Evolutionary conservation across 2,888 invertebrate genomes (phyloP).

Genomic region (Phytoseiulus persimilis): DNA sequence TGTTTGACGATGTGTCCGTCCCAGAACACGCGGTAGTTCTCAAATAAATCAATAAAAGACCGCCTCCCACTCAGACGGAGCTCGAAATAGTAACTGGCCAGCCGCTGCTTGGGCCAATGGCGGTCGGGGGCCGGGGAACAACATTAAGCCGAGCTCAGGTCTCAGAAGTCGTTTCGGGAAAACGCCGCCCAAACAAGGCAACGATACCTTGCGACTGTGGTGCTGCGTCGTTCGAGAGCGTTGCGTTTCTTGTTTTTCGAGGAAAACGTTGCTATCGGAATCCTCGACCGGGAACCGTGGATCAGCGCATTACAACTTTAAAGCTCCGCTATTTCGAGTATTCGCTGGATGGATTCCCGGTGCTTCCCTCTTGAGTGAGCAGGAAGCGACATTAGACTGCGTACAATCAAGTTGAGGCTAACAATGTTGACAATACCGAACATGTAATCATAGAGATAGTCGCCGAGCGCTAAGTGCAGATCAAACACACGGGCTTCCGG

Average conservation of each 20-base stretch:
- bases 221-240: too few species aligned
- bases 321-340: not conserved
- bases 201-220: too few species aligned
- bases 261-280: not conserved
- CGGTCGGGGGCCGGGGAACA: not conserved
- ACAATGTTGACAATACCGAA: not conserved
- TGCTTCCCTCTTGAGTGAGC: not conserved
- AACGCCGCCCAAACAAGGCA: too few species aligned
- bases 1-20: not conserved
- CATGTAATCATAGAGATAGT: not conserved
- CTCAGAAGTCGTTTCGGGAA: not conserved
- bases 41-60: not conserved
- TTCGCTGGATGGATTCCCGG: not conserved
- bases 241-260: too few species aligned
- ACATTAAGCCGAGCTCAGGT: not conserved
- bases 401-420: not conserved
- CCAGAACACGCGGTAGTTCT: not conserved
- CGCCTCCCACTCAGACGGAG: not conserved
- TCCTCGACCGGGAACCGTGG: not conserved
- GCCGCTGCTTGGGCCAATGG: not conserved
- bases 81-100: not conserved
- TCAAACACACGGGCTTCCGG: not conserved
- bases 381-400: not conserved
- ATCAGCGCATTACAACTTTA: not conserved
- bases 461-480: not conserved